These are phyloP conservation scores for Watsonalla binaria DNA, from an alignment of 2,888 invertebrate genomes.

Conservation along the genomic window DNA sequence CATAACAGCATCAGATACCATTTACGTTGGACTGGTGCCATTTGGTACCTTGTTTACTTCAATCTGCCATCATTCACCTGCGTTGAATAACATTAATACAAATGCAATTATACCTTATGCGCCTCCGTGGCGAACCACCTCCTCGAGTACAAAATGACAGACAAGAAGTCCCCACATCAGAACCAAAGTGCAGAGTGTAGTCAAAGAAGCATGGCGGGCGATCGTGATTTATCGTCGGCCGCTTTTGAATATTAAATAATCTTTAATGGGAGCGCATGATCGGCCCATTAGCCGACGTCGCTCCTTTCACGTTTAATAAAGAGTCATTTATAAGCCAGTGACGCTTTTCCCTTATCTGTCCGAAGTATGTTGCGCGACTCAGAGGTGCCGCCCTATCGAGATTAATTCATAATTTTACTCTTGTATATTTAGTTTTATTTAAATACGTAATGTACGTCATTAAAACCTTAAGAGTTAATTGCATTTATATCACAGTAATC, in stretches of 20 bases:
- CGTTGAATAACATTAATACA: constrained; percentile 8
- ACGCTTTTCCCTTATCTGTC: constrained; percentile 76
- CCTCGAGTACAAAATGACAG: constrained; percentile 3
- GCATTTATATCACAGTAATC: constrained; percentile 31
- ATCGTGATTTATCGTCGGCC: constrained; percentile 74
- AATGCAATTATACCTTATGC: constrained; percentile 1
- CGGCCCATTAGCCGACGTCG: constrained; percentile 77
- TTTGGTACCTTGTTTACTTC: constrained; percentile 38
- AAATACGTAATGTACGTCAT: constrained; percentile 35
- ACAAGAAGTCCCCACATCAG: constrained; percentile 27
- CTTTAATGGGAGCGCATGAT: constrained; percentile 79
- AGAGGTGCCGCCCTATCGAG: constrained; percentile 75
- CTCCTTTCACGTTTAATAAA: constrained; percentile 79
- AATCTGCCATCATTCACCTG: constrained; percentile 26
- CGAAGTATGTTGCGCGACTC: constrained; percentile 73
- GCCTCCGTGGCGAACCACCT: background rate
- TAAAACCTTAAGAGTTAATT: constrained; percentile 38
- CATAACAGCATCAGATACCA: constrained; percentile 52
- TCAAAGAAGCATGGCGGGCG: constrained; percentile 71
- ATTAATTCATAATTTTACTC: constrained; percentile 77
- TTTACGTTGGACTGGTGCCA: constrained; percentile 42
- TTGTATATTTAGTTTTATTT: constrained; percentile 34
- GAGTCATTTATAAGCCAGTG: constrained; percentile 77
- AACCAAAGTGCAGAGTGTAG: constrained; percentile 72
- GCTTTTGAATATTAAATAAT: constrained; percentile 80